Conservation (phyloP, 2,888 invertebrate species). For the Acanthoscelides obtectus region DNA sequence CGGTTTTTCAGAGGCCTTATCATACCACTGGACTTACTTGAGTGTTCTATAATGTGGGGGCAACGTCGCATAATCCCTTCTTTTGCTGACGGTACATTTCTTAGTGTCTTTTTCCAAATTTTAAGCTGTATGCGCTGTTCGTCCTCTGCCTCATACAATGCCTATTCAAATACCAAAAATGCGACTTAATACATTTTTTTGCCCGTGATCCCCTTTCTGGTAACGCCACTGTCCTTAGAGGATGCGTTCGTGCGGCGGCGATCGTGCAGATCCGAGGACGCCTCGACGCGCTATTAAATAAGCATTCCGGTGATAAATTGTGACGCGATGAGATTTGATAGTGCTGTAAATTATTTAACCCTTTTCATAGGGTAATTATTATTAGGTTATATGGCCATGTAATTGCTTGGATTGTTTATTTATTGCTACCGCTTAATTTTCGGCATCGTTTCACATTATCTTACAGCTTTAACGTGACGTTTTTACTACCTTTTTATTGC, state of each 20-base stretch:
- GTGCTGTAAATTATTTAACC: slow-evolving; percentile 50
- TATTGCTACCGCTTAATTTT: slow-evolving; percentile 1
- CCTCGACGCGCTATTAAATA: slow-evolving; percentile 47
- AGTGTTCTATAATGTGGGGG: too few species aligned
- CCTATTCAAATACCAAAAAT: too few species aligned
- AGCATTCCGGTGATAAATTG: slow-evolving; percentile 50
- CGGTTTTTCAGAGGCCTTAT: too few species aligned
- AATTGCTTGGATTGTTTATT: slow-evolving; percentile 6
- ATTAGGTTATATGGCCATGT: slow-evolving; percentile 36
- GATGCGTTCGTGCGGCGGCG: slow-evolving; percentile 39
- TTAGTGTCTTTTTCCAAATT: too few species aligned
- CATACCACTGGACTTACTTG: too few species aligned
- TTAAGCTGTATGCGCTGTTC: too few species aligned
- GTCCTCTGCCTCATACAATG: too few species aligned
- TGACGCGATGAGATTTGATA: slow-evolving; percentile 50
- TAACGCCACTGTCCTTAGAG: slow-evolving; percentile 17
- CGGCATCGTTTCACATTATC: neutral
- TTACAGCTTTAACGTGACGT: neutral
- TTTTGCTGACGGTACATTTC: too few species aligned
- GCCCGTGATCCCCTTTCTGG: slow-evolving; percentile 7
- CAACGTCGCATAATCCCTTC: too few species aligned
- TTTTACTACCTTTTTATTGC: neutral
- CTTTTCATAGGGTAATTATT: slow-evolving; percentile 48
- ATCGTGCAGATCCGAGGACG: slow-evolving; percentile 43
- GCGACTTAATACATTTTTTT: too few species aligned